A percentile compares a stretch with the other conserved stretches of the same genome.
These are phyloP conservation scores for Dicaeum eximium DNA, from an alignment of 2,113 vertebrate species.

Conservation along the genomic window DNA sequence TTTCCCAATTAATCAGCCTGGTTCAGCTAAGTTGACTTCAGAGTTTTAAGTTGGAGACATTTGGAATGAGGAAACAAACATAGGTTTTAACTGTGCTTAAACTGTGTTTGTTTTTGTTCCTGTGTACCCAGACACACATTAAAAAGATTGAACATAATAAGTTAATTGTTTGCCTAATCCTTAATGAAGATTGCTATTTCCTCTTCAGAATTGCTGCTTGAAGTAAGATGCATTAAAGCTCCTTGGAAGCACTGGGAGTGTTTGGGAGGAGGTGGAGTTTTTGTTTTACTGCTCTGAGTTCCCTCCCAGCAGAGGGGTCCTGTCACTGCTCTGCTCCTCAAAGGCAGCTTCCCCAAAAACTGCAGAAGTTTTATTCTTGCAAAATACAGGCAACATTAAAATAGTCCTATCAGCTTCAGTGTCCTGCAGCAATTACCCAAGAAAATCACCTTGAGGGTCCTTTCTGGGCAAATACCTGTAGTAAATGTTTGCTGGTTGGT, in stretches of 20 bases:
- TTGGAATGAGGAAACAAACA: neutral
- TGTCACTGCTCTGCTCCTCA: neutral
- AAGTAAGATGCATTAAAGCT: neutral
- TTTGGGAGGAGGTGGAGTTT: neutral
- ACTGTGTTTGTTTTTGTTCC: slow-evolving; percentile 4
- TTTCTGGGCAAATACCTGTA: neutral
- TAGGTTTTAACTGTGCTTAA: neutral
- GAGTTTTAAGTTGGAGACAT: neutral
- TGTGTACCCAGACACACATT: slow-evolving; percentile 8
- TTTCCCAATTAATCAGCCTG: neutral
- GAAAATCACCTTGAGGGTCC: neutral
- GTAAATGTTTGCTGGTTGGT: neutral
- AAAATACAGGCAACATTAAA: neutral
- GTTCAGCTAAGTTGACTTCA: neutral
- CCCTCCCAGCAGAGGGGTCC: neutral
- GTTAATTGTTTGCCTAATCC: slow-evolving; percentile 52
- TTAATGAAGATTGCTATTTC: slow-evolving; percentile 56
- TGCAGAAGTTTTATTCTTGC: neutral
- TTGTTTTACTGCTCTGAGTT: accelerated
- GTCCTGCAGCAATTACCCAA: neutral
- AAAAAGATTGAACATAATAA: slow-evolving; percentile 48
- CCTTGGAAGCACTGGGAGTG: neutral
- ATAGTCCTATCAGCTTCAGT: neutral
- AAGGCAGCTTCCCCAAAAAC: neutral
- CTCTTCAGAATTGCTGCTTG: slow-evolving; percentile 32